Evolutionary conservation across 2,113 vertebrate species (phyloP).

Genomic region (Platysteira castanea): DNA sequence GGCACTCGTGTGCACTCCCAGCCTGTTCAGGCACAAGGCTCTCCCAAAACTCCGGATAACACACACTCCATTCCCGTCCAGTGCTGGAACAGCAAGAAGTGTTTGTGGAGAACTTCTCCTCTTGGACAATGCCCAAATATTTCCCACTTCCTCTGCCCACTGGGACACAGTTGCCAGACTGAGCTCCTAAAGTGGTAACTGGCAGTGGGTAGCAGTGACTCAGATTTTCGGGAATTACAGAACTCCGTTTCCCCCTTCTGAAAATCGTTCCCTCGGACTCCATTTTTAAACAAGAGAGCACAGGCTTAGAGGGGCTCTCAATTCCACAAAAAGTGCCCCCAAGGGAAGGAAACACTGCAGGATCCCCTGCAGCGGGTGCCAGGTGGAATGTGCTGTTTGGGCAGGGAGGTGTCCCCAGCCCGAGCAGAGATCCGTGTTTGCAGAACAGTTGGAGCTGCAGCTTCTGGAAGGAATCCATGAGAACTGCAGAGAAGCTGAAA

Average conservation of each 20-base stretch:
- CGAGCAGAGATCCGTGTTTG: not conserved
- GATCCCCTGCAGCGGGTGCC: not conserved
- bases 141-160: constrained; percentile 44
- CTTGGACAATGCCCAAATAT: not conserved
- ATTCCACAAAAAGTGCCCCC: not conserved
- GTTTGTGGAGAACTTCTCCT: not conserved
- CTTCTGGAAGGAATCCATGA: not conserved
- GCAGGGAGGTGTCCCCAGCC: not conserved
- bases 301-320: not conserved
- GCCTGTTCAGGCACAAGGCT: not conserved
- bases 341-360: not conserved
- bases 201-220: constrained; percentile 15
- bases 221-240: constrained; percentile 21
- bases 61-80: not conserved
- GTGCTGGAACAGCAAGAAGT: not conserved
- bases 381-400: not conserved
- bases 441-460: not conserved
- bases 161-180: constrained; percentile 7
- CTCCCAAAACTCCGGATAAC: not conserved
- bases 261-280: not conserved
- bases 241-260: not conserved
- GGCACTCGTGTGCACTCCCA: accelerated
- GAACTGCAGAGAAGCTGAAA: not conserved
- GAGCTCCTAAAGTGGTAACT: constrained; percentile 9
- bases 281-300: not conserved